These are phyloP conservation scores for Chionomys nivalis DNA, from an alignment of 2,113 vertebrate species.

Conservation along the genomic window DNA sequence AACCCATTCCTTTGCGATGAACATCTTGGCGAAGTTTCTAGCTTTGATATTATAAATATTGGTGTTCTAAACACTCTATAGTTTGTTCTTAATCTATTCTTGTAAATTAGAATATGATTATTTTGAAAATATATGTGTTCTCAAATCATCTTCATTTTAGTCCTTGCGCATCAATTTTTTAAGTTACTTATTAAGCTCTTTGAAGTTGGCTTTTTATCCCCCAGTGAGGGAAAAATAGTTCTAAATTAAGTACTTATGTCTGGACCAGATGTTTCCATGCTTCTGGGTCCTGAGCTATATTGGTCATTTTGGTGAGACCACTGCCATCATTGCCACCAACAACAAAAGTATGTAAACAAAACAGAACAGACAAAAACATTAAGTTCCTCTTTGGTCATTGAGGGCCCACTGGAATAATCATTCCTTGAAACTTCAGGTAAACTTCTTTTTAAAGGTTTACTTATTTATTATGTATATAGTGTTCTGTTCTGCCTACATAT, in stretches of 20 bases:
- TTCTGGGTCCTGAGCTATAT: neutral
- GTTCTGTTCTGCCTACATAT: no score
- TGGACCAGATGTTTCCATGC: neutral
- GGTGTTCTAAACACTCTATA: neutral
- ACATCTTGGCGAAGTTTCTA: neutral
- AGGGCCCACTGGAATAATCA: slow-evolving; percentile 8
- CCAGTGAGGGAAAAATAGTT: neutral
- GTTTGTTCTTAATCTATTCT: neutral
- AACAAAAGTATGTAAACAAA: neutral
- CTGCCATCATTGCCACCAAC: no score
- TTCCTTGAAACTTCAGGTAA: neutral
- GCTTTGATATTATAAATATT: neutral
- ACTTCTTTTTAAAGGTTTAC: no score
- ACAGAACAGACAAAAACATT: neutral
- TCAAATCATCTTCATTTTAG: neutral
- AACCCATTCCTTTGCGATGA: neutral
- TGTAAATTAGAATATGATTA: neutral
- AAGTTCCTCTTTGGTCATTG: neutral
- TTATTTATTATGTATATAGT: no score
- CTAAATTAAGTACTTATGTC: neutral
- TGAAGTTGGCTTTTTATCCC: neutral
- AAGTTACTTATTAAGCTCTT: neutral
- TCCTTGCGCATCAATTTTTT: neutral
- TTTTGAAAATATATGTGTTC: neutral
- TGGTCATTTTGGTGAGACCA: slow-evolving; percentile 6